Evolutionary conservation across 1,140 invertebrate genomes (phyloP), one percentile per base, ranked within the genome.

Genomic region (Tribolium castaneum): DNA sequence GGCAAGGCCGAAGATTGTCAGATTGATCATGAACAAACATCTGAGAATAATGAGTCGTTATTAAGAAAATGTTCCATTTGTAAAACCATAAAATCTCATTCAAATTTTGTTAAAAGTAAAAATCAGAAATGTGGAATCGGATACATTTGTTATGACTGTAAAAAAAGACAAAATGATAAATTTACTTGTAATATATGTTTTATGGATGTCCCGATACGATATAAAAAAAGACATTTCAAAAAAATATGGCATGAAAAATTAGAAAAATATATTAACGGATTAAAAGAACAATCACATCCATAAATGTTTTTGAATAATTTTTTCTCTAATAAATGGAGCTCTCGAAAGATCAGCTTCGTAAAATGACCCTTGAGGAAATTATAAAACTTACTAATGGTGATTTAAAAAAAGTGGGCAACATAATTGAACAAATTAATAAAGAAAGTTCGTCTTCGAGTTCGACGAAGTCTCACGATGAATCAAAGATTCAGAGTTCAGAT

Each of bases 381-480:
- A 56, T 74, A 74, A 59, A 75, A 75, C 54, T 75, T 75, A 59
- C 52, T 75, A 75, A 71, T 12, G 66, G 66, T 71, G 66, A 71
- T 71, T 71, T 71, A 39, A 71, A 71, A 71, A 71, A 71, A 75
- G 74, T 75, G 74, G 74, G 74, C 19, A 50, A 75, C 9, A 75
- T 75, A 75, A 75, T 75, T 75, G 52, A 75, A 59, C 74, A 75
- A 75, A 75, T 75, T 56, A 59, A 75, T 75, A 75, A 75, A 62
- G 74, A 75, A n/a, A 59, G 30, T 59, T 50, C 70, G 70, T 50
- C 45, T 16, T 50, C 35, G 70, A 72, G 9, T 72, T 30, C 25
- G n/a, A n/a, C n/a, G n/a, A n/a, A n/a, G n/a, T n/a, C n/a, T n/a
- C n/a, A n/a, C n/a, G n/a, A n/a, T n/a, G n/a, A n/a, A n/a, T n/a